Evolutionary conservation across 2,888 invertebrate genomes (phyloP).

Genomic region (Cryptocheilus praepositus): DNA sequence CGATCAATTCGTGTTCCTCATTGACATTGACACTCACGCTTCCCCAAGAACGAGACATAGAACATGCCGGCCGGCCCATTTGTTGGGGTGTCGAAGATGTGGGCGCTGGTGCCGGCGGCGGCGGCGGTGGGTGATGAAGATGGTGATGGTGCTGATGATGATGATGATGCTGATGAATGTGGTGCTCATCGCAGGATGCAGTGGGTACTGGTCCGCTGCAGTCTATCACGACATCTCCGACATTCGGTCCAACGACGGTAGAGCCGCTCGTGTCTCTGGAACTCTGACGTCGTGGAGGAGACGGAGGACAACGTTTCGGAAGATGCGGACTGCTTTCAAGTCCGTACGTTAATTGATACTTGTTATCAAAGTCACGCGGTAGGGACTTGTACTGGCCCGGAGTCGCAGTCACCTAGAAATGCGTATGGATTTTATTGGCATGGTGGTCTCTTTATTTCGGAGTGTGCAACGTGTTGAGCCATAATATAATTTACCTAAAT

Average conservation of each 20-base stretch:
- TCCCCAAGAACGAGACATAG: constrained; percentile 78
- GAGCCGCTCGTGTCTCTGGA: constrained; percentile 64
- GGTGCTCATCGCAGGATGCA: constrained; percentile 71
- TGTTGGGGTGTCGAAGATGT: constrained; percentile 81
- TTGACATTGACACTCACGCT: constrained; percentile 73
- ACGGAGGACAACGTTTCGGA: constrained; percentile 87
- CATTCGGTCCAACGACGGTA: constrained; percentile 50
- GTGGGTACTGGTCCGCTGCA: constrained; percentile 75
- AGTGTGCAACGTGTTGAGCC: too few species aligned
- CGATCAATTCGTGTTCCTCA: constrained; percentile 74
- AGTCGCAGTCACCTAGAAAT: constrained; percentile 67
- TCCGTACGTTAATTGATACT: constrained; percentile 75
- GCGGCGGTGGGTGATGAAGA: constrained; percentile 62
- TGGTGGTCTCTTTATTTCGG: too few species aligned
- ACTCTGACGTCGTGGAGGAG: constrained; percentile 86
- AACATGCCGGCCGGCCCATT: constrained; percentile 73
- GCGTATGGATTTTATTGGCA: too few species aligned
- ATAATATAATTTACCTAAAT: too few species aligned
- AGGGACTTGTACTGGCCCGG: constrained; percentile 77
- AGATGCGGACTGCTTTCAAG: constrained; percentile 82
- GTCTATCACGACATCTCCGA: constrained; percentile 72
- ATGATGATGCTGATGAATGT: constrained; percentile 66
- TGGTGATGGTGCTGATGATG: constrained; percentile 56
- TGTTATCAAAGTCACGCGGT: constrained; percentile 77
- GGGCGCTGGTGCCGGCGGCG: constrained; percentile 81